Percentiles rank a stretch among this genome's conserved stretches.
Evolutionary conservation across 1,140 invertebrate genomes (phyloP).

Genomic region (Leptoteleia sp.): DNA sequence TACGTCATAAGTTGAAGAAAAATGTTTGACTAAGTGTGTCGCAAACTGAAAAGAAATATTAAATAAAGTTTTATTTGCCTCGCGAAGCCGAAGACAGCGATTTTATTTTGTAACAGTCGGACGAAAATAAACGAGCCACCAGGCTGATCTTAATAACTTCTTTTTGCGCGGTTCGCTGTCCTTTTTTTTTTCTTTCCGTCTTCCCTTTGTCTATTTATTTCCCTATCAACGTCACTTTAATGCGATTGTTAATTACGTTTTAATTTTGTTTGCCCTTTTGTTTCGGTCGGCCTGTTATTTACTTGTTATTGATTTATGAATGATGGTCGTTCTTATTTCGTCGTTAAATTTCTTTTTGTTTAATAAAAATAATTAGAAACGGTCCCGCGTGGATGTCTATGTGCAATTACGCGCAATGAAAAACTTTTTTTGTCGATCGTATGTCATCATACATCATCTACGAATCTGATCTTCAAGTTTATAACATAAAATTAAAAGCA

Average conservation of each 20-base stretch:
- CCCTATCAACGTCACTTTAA: too few relatives aligned
- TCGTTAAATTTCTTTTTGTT: conserved; percentile 38
- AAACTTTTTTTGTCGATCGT: conserved; percentile 58
- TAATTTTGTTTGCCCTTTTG: too few relatives aligned
- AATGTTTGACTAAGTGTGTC: conserved; percentile 62
- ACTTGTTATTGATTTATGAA: conserved; percentile 53
- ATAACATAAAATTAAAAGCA: conserved; percentile 58
- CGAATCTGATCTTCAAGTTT: conserved; percentile 52
- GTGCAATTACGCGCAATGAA: conserved; percentile 54
- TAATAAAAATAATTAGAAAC: conserved; percentile 53
- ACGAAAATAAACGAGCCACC: conserved; percentile 22
- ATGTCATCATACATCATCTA: conserved; percentile 59
- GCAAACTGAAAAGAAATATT: conserved; percentile 52
- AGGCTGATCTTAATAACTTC: conserved; percentile 1
- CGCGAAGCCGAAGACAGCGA: background rate
- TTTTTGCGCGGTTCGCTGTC: background rate
- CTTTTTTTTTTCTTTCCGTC: background rate
- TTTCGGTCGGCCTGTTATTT: background rate
- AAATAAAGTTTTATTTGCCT: conserved; percentile 55
- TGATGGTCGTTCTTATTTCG: conserved; percentile 19
- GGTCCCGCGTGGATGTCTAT: conserved; percentile 21
- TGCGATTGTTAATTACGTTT: too few relatives aligned
- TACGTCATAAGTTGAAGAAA: conserved; percentile 57
- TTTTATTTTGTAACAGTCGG: conserved; percentile 25
- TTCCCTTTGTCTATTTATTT: too few relatives aligned